Evolutionary conservation across 2,113 vertebrate species (phyloP).

Genomic region (Lophius piscatorius): DNA sequence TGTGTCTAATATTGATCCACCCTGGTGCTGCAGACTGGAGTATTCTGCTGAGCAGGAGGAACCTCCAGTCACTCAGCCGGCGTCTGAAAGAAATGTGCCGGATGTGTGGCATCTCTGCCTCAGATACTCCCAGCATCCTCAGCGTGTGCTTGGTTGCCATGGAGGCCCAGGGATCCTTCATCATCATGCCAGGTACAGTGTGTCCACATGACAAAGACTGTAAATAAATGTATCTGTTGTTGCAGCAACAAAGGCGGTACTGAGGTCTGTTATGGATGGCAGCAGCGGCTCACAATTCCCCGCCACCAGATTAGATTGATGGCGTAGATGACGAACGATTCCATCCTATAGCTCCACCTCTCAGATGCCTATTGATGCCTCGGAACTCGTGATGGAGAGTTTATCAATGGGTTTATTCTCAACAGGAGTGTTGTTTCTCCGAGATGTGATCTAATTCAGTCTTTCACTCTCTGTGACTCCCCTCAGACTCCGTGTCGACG

Average conservation of each 20-base stretch:
- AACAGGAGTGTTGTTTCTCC: constrained; percentile 45
- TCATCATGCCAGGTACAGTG: constrained; percentile 94
- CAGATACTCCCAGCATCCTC: constrained; percentile 96
- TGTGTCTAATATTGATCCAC: not conserved
- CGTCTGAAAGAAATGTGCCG: constrained; percentile 96
- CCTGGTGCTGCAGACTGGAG: constrained; percentile 88
- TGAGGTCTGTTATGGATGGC: constrained; percentile 51
- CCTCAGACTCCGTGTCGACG: constrained; percentile 90
- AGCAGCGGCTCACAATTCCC: constrained; percentile 57
- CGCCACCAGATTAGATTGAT: constrained; percentile 69
- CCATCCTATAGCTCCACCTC: constrained; percentile 69
- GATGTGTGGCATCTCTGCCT: constrained; percentile 96
- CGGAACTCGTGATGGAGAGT: constrained; percentile 68
- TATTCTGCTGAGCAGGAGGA: constrained; percentile 93
- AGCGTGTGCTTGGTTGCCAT: constrained; percentile 96
- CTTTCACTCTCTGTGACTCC: not conserved
- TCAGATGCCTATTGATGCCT: constrained; percentile 69
- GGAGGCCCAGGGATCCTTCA: constrained; percentile 96
- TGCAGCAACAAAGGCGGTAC: not conserved
- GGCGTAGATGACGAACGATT: constrained; percentile 59
- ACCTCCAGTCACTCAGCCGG: constrained; percentile 94
- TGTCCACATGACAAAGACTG: too few relatives aligned
- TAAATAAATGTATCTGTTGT: too few relatives aligned
- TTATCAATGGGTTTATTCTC: constrained; percentile 75
- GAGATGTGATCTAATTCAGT: too few relatives aligned